Evolutionary conservation across 2,113 vertebrate species (phyloP), one percentile per base, ranked within the genome.

Genomic region (Dendropsophus ebraccatus): DNA sequence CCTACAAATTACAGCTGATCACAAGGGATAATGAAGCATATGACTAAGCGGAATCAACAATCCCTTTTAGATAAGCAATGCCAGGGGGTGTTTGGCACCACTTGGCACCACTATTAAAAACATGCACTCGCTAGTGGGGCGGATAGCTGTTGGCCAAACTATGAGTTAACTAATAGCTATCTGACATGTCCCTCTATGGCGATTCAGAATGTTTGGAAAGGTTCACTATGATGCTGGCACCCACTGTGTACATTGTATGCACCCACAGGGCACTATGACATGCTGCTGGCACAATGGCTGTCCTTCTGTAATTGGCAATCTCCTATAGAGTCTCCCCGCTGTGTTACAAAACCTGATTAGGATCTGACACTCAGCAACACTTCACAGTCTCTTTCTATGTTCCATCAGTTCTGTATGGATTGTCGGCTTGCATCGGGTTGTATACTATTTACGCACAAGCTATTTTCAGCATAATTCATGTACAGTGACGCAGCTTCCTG

Each of bases 221-320:
- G 2, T 41, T 70, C 35, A 37, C 0, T 41, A 2, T 23, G 67
- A 70, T 35, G 19, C 8, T 70, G 16, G 30, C 65, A 35, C 65
- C 65, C 32, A 35, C 65, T 69, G 65, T 35, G 65, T 37, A 35
- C 65, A 21, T 69, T 8, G 25, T 10, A 21, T 2, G 67, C 67
- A 70, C 67, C 67, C 67, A 70, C 67, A 70, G 67, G 67, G 67
- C 67, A 70, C 32, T 11, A 70, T 70, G 17, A 41, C 67, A 41
- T 41, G 10, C 32, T 21, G 32, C 41, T 8, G 32, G 35, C 35
- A 70, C 35, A 23, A 17, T 41, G 32, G 19, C 32, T 9, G 19
- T 41, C 35, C 67, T 70, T 41, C 19, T 70, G 32, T 70, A 70
- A 69, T 69, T 70, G 67, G 32, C 67, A 37, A 41, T 70, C 67